Percentiles rank a stretch among this genome's conserved stretches.
Conservation (phyloP, 2,797 vertebrate species). For the Squalus acanthias region DNA sequence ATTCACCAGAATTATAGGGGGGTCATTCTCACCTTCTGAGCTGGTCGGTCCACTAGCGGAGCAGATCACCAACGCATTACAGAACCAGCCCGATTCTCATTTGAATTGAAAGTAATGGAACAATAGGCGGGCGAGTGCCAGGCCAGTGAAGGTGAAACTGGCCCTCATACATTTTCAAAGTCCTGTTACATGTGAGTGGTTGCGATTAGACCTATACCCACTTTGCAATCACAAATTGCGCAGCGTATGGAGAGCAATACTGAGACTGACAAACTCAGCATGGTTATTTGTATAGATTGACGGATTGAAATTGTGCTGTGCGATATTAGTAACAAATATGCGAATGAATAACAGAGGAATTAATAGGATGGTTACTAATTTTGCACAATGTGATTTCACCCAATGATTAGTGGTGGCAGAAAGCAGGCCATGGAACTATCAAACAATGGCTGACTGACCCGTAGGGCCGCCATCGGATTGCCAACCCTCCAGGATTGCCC, state of each 20-base stretch:
- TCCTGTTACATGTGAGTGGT: neutral
- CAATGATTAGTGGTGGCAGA: too few relatives aligned
- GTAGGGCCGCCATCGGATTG: neutral
- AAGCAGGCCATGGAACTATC: neutral
- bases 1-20: neutral
- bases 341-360: neutral
- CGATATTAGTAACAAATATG: neutral
- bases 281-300: neutral
- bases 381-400: too few relatives aligned
- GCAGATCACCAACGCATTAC: neutral
- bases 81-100: neutral
- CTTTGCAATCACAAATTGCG: neutral
- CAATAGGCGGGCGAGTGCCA: neutral
- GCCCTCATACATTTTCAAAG: neutral
- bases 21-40: neutral
- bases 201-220: neutral
- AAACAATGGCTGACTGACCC: neutral
- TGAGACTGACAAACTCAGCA: too few relatives aligned
- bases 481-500: neutral
- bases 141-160: neutral
- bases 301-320: neutral
- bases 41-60: neutral
- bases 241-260: neutral
- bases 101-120: too few relatives aligned
- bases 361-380: neutral